These are phyloP conservation scores for Drosophila repletoides DNA, from an alignment of 1,140 invertebrate species.

Conservation along the genomic window DNA sequence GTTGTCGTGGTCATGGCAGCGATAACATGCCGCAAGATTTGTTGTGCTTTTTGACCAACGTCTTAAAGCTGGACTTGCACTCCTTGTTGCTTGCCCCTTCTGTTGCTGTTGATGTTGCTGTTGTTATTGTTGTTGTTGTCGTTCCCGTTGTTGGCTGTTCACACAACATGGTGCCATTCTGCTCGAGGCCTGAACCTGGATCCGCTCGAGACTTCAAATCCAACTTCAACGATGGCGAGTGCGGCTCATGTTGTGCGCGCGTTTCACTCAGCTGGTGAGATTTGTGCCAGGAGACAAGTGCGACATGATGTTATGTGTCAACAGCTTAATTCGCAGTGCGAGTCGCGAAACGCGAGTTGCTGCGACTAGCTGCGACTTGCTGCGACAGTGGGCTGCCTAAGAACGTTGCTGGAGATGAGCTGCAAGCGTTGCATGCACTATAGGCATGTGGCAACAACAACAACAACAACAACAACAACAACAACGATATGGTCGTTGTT, in stretches of 20 bases:
- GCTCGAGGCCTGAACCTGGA: slow-evolving; percentile 18
- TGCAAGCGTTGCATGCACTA: slow-evolving; percentile 33
- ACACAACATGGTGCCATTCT: slow-evolving; percentile 56
- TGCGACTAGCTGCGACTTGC: neutral
- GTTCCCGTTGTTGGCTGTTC: slow-evolving; percentile 33
- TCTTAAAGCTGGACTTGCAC: slow-evolving; percentile 33
- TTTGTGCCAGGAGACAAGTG: slow-evolving; percentile 78
- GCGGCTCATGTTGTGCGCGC: slow-evolving; percentile 72
- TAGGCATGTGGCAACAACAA: slow-evolving; percentile 27
- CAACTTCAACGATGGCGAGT: neutral
- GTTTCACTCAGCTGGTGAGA: slow-evolving; percentile 78
- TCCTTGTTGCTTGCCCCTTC: slow-evolving; percentile 35
- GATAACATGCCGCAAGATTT: slow-evolving; percentile 59
- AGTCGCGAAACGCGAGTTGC: slow-evolving; percentile 16
- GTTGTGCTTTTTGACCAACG: slow-evolving; percentile 50
- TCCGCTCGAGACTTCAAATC: slow-evolving; percentile 32
- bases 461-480: slow-evolving; percentile 7
- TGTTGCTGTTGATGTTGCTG: slow-evolving; percentile 30
- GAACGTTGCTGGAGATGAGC: slow-evolving; percentile 21
- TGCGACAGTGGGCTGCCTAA: neutral
- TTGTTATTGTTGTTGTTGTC: slow-evolving; percentile 15
- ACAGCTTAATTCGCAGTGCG: slow-evolving; percentile 78
- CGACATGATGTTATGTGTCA: slow-evolving; percentile 80
- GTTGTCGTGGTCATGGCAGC: slow-evolving; percentile 56
- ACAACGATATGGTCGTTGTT: slow-evolving; percentile 12